These are phyloP conservation scores for Montipora capricornis DNA, from an alignment of 64 coral and sea anemone species.

Conservation along the genomic window DNA sequence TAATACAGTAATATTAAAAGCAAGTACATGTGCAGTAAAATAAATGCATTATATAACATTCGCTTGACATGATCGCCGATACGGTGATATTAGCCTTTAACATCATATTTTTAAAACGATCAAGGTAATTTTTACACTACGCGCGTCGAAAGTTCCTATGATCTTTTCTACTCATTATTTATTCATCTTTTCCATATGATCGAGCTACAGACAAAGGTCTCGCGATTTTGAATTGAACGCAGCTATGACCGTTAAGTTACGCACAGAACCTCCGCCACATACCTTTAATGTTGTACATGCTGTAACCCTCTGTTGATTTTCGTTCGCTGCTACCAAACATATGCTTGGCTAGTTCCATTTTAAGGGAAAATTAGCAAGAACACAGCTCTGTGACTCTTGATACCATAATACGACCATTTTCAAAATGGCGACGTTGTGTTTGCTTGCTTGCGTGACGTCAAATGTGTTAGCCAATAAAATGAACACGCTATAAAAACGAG, in stretches of 20 bases:
- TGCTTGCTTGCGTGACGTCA: constrained; percentile 69
- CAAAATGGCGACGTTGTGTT: constrained; percentile 77
- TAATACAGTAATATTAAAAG: too few species aligned
- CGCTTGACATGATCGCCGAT: too few species aligned
- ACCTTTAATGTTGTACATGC: constrained; percentile 47
- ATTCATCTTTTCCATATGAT: constrained; percentile 52
- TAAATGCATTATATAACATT: too few species aligned
- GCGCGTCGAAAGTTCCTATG: constrained; percentile 1
- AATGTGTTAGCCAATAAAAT: constrained; percentile 63
- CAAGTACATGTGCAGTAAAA: too few species aligned
- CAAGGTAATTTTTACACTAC: constrained; percentile 5
- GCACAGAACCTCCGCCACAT: neutral
- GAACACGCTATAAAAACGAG: neutral
- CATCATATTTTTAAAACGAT: neutral
- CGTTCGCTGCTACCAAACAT: constrained; percentile 62
- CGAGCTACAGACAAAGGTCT: neutral
- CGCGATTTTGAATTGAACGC: constrained; percentile 9
- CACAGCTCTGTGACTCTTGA: neutral
- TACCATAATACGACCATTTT: constrained; percentile 54
- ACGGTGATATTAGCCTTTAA: neutral
- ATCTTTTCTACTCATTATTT: constrained; percentile 30
- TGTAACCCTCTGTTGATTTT: constrained; percentile 36
- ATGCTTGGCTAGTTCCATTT: constrained; percentile 82
- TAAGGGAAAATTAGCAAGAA: constrained; percentile 14
- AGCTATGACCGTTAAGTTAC: constrained; percentile 30